phyloP scores from a whole-genome alignment of 2,888 invertebrate genomes.

The Rhorus exstirpatorius region DNA sequence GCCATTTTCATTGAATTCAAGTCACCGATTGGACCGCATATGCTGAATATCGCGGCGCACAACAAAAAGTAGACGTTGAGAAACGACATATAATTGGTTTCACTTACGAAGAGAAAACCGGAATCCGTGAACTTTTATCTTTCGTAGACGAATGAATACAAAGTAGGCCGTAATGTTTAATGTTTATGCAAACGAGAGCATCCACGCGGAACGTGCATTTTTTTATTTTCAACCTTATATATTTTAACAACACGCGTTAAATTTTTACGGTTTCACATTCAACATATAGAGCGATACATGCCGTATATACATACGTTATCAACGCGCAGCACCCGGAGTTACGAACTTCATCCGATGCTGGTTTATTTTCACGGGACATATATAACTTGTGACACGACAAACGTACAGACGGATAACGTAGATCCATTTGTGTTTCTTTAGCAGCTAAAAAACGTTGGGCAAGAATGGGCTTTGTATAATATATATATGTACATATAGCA shows the following conservation, averaged over 20 bases:
- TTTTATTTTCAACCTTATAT: constrained; percentile 31
- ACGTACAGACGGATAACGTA: constrained; percentile 1
- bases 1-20: not conserved
- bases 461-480: not conserved
- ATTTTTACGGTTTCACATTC: constrained; percentile 42
- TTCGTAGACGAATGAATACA: constrained; percentile 41
- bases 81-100: constrained; percentile 1
- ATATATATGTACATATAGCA: not conserved
- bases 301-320: constrained; percentile 10
- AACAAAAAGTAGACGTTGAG: too few relatives aligned
- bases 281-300: constrained; percentile 17
- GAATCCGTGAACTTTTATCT: constrained; percentile 28
- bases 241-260: constrained; percentile 37
- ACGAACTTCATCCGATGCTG: constrained; percentile 12
- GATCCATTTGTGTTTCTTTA: constrained; percentile 14
- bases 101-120: constrained; percentile 9
- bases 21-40: not conserved
- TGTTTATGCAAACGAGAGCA: constrained; percentile 46
- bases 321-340: not conserved
- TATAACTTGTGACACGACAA: constrained; percentile 14
- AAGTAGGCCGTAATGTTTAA: constrained; percentile 45
- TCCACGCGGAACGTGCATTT: constrained; percentile 7
- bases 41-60: not conserved
- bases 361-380: constrained; percentile 22
- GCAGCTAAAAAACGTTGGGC: constrained; percentile 4